Conservation (phyloP, 2,888 invertebrate species). For the Hyposoter dolosus region DNA sequence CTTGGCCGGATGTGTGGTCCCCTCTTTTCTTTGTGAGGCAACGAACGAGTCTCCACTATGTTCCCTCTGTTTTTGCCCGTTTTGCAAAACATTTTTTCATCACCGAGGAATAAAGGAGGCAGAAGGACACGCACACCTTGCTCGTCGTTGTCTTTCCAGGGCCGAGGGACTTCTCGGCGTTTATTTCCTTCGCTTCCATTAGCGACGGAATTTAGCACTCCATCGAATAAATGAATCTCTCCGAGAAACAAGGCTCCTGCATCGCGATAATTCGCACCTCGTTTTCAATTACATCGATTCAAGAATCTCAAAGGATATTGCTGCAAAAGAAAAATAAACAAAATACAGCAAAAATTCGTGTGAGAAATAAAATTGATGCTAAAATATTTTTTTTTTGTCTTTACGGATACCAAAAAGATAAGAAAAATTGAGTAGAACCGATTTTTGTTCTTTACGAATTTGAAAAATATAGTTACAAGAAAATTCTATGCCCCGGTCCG, state of each 20-base stretch:
- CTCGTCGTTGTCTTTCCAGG: conserved; percentile 49
- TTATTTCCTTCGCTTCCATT: conserved; percentile 46
- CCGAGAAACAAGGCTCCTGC: conserved; percentile 4
- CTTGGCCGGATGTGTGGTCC: conserved; percentile 73
- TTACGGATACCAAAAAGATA: neutral
- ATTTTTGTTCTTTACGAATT: neutral
- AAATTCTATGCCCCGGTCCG: neutral
- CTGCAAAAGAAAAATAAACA: neutral
- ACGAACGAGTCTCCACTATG: conserved; percentile 15
- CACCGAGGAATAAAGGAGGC: conserved; percentile 60
- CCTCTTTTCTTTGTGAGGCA: conserved; percentile 33
- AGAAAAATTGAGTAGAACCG: neutral
- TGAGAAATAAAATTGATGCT: neutral
- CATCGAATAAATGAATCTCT: conserved; percentile 36
- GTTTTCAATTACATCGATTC: conserved; percentile 1
- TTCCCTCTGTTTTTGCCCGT: conserved; percentile 29
- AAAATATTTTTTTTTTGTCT: neutral
- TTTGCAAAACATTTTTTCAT: conserved; percentile 32
- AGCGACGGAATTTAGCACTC: conserved; percentile 61
- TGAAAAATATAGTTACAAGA: neutral
- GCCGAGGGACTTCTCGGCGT: conserved; percentile 31
- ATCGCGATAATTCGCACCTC: conserved; percentile 46
- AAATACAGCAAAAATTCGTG: neutral
- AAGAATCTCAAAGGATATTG: neutral
- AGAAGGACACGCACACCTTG: conserved; percentile 60